Conservation (phyloP, 2,113 vertebrate species). For the Epinephelus lanceolatus region DNA sequence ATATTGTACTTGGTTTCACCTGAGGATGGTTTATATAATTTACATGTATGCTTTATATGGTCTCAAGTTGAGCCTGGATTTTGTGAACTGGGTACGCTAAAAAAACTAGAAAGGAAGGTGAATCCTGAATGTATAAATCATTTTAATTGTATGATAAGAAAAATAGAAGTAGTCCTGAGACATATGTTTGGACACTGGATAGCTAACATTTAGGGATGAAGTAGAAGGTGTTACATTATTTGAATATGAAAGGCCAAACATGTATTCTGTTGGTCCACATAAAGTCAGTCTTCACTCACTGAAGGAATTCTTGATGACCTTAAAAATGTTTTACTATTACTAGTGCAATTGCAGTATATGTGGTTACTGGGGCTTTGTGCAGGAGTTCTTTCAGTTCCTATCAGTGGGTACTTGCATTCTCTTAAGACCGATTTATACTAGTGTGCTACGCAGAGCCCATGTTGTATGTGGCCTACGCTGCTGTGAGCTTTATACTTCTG, state of each 20-base stretch:
- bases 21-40: slow-evolving; percentile 41
- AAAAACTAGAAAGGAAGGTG: not conserved
- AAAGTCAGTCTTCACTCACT: not conserved
- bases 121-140: not conserved
- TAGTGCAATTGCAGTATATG: not conserved
- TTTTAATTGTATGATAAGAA: not conserved
- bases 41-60: slow-evolving; percentile 33
- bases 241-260: not conserved
- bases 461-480: too few species aligned
- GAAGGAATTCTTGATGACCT: not conserved
- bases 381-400: not conserved
- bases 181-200: not conserved
- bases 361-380: not conserved
- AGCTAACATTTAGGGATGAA: not conserved
- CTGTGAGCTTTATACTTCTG: too few species aligned
- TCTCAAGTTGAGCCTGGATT: not conserved
- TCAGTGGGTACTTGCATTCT: not conserved
- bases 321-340: not conserved
- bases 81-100: not conserved
- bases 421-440: not conserved
- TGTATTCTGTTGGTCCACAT: not conserved
- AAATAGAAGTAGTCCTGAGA: not conserved
- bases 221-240: too few species aligned
- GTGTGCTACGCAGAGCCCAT: too few species aligned
- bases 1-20: slow-evolving; percentile 51